A percentile compares a stretch with the other conserved stretches of the same genome.
Evolutionary conservation across 2,113 vertebrate species (phyloP).

Genomic region (Oreochromis niloticus): DNA sequence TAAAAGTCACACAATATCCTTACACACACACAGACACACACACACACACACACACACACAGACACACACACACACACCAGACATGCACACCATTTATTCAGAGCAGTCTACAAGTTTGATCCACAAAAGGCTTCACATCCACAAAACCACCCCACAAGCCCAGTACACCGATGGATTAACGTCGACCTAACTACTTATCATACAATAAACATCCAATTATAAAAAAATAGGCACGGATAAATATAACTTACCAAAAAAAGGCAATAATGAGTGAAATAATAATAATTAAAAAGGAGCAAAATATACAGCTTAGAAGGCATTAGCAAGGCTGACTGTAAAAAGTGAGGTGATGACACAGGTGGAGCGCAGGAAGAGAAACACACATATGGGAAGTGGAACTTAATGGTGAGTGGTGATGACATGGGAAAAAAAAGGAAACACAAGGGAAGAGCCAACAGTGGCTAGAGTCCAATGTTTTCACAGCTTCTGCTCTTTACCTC

Average conservation of each 20-base stretch:
- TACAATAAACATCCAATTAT: slow-evolving; percentile 34
- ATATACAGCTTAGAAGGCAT: background rate
- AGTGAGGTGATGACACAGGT: background rate
- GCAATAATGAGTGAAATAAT: slow-evolving; percentile 11
- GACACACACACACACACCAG: background rate
- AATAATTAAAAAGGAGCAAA: background rate
- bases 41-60: background rate
- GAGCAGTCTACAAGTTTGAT: slow-evolving; percentile 55
- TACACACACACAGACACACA: background rate
- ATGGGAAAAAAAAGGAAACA: background rate
- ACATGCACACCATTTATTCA: slow-evolving; percentile 22
- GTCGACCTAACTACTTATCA: slow-evolving; percentile 2
- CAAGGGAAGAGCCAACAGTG: background rate
- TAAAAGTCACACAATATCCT: slow-evolving; percentile 31
- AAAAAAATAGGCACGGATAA: background rate
- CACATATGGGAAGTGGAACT: background rate
- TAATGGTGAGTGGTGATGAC: background rate
- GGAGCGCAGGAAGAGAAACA: background rate
- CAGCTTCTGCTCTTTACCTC: background rate
- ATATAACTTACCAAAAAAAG: slow-evolving; percentile 56
- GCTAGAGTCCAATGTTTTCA: background rate
- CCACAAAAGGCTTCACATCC: slow-evolving; percentile 44
- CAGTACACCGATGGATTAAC: slow-evolving; percentile 21
- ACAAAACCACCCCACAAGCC: slow-evolving; percentile 40
- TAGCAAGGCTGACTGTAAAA: background rate